A percentile compares a stretch with the other conserved stretches of the same genome.
Evolutionary conservation across 2,113 vertebrate species (phyloP).

Genomic region (Rhodinocichla rosea): DNA sequence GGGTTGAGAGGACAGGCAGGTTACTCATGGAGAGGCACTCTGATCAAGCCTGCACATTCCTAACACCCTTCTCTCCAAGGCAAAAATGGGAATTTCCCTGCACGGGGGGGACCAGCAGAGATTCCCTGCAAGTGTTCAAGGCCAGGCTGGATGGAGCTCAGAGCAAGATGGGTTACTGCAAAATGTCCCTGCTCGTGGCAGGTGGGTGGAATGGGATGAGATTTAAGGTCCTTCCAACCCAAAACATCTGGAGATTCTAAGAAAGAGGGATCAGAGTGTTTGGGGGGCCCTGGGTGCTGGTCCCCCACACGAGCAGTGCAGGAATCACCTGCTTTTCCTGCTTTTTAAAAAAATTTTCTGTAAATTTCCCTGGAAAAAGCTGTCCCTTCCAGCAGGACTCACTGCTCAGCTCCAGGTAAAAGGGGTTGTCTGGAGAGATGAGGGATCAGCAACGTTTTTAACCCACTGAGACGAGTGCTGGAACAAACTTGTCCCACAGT

Average conservation of each 20-base stretch:
- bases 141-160: neutral
- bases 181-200: neutral
- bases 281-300: neutral
- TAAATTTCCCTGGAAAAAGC: neutral
- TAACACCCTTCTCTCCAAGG: slow-evolving; percentile 7
- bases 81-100: neutral
- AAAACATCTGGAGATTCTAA: neutral
- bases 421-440: neutral
- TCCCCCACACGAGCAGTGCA: neutral
- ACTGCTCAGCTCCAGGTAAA: neutral
- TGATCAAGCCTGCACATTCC: slow-evolving; percentile 52
- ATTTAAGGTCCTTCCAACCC: neutral
- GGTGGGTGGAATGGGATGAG: neutral
- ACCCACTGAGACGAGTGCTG: neutral
- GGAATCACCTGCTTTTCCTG: neutral
- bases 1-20: slow-evolving; percentile 86
- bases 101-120: neutral
- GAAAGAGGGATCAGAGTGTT: neutral
- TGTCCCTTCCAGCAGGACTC: neutral
- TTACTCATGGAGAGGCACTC: slow-evolving; percentile 80
- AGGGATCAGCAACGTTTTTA: neutral
- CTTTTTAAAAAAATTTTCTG: neutral
- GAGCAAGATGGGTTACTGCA: neutral
- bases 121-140: neutral
- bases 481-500: neutral